A percentile compares a stretch with the other conserved stretches of the same genome.
Conservation (phyloP, 2,888 invertebrate genomes). For the Acronicta alni region DNA sequence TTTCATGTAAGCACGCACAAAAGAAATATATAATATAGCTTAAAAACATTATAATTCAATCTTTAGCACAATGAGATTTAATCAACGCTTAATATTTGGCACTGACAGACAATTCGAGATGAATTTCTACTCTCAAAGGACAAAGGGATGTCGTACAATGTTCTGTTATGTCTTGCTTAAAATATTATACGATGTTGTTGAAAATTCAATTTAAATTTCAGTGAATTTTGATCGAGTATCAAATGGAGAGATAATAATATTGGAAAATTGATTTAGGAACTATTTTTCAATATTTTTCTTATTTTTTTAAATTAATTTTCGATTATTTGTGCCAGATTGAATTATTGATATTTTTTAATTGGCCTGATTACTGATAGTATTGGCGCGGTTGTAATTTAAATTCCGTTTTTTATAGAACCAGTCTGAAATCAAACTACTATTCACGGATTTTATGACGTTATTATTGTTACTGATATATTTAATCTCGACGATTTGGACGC, state of each 20-base stretch:
- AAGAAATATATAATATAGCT: conserved; percentile 14
- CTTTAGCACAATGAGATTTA: conserved; percentile 48
- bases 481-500: too few species aligned
- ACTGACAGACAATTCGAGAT: conserved; percentile 46
- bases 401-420: too few species aligned
- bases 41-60: conserved; percentile 40
- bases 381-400: too few species aligned
- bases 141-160: conserved; percentile 27
- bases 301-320: not conserved
- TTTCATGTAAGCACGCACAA: conserved; percentile 1
- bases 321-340: too few species aligned
- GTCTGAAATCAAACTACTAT: too few species aligned
- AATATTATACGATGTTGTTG: conserved; percentile 16
- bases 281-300: not conserved
- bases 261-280: not conserved
- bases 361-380: too few species aligned
- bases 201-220: conserved; percentile 13
- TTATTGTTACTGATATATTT: too few species aligned
- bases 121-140: conserved; percentile 23
- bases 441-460: too few species aligned
- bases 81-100: conserved; percentile 55
- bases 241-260: not conserved
- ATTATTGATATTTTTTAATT: too few species aligned
- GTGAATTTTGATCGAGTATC: not conserved
- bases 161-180: conserved; percentile 8